Evolutionary conservation across 2,888 invertebrate species (phyloP).

Genomic region (Chymomyza procnemis): DNA sequence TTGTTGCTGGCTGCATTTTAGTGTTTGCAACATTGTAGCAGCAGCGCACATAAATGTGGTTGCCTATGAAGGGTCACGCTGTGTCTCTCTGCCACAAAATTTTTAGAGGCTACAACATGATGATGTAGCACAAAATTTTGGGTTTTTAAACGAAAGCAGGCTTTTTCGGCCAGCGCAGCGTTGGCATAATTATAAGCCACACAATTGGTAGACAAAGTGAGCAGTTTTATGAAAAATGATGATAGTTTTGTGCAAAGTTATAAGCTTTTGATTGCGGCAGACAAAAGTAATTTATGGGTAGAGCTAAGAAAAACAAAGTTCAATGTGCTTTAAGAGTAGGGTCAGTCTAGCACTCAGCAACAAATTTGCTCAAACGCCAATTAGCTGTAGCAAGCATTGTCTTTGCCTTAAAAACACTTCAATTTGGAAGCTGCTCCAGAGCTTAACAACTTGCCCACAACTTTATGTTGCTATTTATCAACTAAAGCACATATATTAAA

Average conservation of each 20-base stretch:
- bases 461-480: no score
- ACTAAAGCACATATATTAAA: no score
- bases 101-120: neutral
- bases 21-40: neutral
- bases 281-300: no score
- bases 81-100: neutral
- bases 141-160: neutral
- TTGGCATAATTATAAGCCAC: neutral
- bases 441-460: no score
- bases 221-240: neutral
- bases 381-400: no score
- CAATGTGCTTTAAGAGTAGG: no score
- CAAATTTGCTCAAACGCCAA: no score
- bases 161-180: no score
- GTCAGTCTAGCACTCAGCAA: no score
- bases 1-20: constrained; percentile 3
- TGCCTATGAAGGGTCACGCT: neutral
- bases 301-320: no score
- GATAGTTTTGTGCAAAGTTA: neutral
- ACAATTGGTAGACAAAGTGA: neutral
- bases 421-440: no score
- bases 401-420: no score
- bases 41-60: neutral
- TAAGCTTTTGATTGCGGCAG: neutral
- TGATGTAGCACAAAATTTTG: neutral